Evolutionary conservation across 2,797 vertebrate genomes (phyloP).

Genomic region (Percopsis omiscomaycus): DNA sequence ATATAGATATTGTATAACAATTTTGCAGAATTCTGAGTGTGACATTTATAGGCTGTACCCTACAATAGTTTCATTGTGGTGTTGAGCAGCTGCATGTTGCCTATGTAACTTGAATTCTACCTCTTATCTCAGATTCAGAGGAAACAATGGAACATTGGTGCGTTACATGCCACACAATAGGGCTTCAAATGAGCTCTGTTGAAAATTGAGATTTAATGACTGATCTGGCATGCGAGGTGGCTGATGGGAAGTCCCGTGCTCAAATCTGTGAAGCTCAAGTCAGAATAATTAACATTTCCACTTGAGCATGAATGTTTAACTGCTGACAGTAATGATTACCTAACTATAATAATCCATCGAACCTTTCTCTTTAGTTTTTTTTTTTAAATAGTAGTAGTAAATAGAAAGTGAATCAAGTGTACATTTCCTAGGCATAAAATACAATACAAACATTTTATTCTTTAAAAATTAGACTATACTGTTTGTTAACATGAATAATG

Average conservation of each 20-base stretch:
- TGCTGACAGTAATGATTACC: constrained; percentile 9
- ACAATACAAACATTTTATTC: no score
- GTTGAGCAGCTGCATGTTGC: constrained; percentile 12
- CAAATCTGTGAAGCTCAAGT: constrained; percentile 41
- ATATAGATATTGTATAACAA: neutral
- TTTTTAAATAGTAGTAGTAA: no score
- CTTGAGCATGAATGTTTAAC: constrained; percentile 27
- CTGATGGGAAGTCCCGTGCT: constrained; percentile 36
- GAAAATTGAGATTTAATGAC: constrained; percentile 65
- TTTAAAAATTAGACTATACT: no score
- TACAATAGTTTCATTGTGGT: neutral
- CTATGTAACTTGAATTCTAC: constrained; percentile 13
- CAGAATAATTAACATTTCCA: constrained; percentile 45
- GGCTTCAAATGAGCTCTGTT: constrained; percentile 43
- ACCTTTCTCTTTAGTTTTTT: no score
- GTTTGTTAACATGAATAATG: no score
- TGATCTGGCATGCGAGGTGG: constrained; percentile 45
- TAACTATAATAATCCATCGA: neutral
- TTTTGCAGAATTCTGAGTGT: constrained; percentile 3
- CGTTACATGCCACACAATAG: constrained; percentile 34
- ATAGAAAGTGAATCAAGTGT: no score
- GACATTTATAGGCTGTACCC: neutral
- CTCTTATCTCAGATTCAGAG: constrained; percentile 15
- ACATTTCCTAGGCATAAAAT: no score
- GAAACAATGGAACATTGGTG: constrained; percentile 14